phyloP scores from a whole-genome alignment of 2,797 vertebrate genomes.

The Glossophaga mutica region DNA sequence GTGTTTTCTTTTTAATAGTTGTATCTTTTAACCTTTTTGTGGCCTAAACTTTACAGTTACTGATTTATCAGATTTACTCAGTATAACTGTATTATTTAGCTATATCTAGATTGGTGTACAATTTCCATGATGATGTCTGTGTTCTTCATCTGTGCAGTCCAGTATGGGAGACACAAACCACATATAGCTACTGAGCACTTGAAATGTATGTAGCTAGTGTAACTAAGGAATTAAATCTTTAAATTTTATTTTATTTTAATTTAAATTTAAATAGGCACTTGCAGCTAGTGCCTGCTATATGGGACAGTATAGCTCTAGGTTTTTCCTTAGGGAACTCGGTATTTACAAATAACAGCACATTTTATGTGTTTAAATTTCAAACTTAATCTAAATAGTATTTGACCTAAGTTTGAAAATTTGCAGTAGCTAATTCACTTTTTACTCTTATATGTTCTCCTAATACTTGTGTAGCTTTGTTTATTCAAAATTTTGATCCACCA shows the following conservation, averaged over 20 bases:
- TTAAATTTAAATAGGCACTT: background rate
- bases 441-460: background rate
- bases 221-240: background rate
- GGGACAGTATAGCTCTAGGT: background rate
- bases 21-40: background rate
- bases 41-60: background rate
- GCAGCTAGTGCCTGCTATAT: background rate
- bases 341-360: background rate
- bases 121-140: background rate
- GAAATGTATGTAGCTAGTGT: background rate
- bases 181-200: background rate
- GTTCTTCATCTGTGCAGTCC: background rate
- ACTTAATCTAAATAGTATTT: background rate
- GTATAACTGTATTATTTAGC: background rate
- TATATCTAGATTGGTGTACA: background rate
- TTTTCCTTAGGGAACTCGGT: constrained; percentile 37
- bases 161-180: background rate
- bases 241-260: background rate
- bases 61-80: constrained; percentile 22
- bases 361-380: background rate
- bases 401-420: background rate
- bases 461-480: constrained; percentile 33
- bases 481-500: background rate
- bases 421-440: background rate
- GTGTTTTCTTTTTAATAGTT: constrained; percentile 44